phyloP scores from a whole-genome alignment of 2,113 vertebrate genomes.

The Antechinus flavipes region DNA sequence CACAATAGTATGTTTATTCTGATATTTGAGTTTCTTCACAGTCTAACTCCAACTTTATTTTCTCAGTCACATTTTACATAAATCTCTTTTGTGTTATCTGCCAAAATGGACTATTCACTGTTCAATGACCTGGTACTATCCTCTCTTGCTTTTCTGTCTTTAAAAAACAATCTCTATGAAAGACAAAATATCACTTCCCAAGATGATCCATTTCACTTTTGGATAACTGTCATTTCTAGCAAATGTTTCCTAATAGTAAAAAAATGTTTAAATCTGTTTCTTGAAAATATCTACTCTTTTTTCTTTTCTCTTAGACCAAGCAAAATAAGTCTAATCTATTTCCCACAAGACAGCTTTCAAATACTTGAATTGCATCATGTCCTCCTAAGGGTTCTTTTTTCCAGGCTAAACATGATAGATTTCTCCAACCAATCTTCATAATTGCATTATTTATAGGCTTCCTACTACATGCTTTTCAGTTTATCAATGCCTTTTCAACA shows the following conservation, averaged over 20 bases:
- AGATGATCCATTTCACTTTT: neutral
- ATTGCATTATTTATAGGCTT: neutral
- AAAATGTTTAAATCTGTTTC: neutral
- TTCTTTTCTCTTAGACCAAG: neutral
- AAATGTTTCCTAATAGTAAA: neutral
- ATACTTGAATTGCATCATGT: neutral
- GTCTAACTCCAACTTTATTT: neutral
- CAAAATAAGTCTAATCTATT: neutral
- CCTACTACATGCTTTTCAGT: neutral
- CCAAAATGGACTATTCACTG: neutral
- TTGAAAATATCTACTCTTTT: neutral
- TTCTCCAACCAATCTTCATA: neutral
- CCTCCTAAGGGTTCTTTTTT: neutral
- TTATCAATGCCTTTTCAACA: neutral
- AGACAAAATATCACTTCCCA: neutral
- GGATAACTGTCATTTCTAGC: neutral
- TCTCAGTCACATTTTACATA: neutral
- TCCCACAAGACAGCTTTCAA: neutral
- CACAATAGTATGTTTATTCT: neutral
- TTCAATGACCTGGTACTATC: neutral
- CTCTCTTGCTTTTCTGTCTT: neutral
- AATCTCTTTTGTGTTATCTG: neutral
- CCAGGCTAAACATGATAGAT: neutral
- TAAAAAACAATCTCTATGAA: neutral
- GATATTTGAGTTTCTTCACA: neutral